Evolutionary conservation across 2,113 vertebrate species (phyloP).

Genomic region (Ciconia boyciana): DNA sequence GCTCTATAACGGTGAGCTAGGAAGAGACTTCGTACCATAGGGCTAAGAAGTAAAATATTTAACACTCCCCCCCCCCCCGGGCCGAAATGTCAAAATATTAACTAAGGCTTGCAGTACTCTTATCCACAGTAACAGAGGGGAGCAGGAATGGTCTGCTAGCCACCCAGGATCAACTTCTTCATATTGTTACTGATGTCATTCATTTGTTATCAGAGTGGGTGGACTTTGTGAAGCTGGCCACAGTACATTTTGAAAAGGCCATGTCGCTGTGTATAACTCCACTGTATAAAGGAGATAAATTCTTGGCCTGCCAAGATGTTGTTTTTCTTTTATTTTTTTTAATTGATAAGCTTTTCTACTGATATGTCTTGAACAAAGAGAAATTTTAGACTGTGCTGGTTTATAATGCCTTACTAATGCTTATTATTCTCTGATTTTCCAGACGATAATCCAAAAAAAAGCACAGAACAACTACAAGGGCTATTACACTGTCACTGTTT

Average conservation of each 20-base stretch:
- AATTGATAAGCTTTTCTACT: not conserved
- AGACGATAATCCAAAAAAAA: not conserved
- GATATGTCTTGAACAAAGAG: not conserved
- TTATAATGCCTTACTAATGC: not conserved
- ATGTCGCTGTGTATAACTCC: not conserved
- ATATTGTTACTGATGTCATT: not conserved
- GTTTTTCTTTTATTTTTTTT: not conserved
- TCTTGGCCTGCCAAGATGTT: not conserved
- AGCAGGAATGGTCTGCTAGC: not conserved
- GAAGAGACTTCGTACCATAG: rapidly evolving
- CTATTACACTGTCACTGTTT: not conserved
- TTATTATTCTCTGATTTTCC: not conserved
- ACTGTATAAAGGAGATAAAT: not conserved
- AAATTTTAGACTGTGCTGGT: not conserved
- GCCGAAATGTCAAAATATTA: not conserved
- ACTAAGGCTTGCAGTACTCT: not conserved
- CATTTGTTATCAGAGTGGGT: not conserved
- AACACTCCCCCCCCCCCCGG: not conserved
- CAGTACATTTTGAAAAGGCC: not conserved
- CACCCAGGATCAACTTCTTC: not conserved
- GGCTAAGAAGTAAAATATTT: not conserved
- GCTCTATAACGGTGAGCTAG: not conserved
- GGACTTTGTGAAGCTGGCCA: not conserved
- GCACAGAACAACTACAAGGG: not conserved
- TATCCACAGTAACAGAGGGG: not conserved